Conservation (phyloP, 2,797 vertebrate species). For the Scleropages formosus region DNA sequence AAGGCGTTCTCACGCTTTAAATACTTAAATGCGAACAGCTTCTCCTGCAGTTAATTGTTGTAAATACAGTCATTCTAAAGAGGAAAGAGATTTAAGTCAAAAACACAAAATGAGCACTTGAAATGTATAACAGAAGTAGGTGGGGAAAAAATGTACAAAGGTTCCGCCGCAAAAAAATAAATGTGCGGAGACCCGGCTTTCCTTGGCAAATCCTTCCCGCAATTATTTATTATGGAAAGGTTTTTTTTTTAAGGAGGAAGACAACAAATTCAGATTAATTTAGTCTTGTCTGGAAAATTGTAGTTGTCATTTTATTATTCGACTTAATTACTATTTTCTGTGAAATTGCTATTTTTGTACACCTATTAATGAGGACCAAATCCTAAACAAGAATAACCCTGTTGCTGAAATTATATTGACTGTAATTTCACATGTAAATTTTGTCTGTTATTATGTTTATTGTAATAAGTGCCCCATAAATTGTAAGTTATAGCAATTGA, state of each 20-base stretch:
- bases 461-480: neutral
- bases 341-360: slow-evolving; percentile 4
- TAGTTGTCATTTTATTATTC: neutral
- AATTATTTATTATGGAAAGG: neutral
- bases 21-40: too few relatives aligned
- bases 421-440: neutral
- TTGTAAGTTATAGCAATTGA: slow-evolving; percentile 14
- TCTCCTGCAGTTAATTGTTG: too few relatives aligned
- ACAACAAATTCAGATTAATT: neutral
- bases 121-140: neutral
- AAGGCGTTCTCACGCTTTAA: neutral
- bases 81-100: too few relatives aligned
- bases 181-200: neutral
- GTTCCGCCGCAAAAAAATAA: neutral
- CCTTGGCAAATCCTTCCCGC: neutral
- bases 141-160: neutral
- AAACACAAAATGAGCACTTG: too few relatives aligned
- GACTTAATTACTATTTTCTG: slow-evolving; percentile 14
- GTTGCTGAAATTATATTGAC: slow-evolving; percentile 2
- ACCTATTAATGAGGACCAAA: neutral
- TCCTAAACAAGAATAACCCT: neutral
- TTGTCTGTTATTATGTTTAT: neutral
- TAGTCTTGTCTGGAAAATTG: neutral
- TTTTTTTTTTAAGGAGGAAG: neutral
- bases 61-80: too few relatives aligned